Base-by-base conservation (phyloP, 2,888 invertebrate species). In the Encarsia formosa region DNA sequence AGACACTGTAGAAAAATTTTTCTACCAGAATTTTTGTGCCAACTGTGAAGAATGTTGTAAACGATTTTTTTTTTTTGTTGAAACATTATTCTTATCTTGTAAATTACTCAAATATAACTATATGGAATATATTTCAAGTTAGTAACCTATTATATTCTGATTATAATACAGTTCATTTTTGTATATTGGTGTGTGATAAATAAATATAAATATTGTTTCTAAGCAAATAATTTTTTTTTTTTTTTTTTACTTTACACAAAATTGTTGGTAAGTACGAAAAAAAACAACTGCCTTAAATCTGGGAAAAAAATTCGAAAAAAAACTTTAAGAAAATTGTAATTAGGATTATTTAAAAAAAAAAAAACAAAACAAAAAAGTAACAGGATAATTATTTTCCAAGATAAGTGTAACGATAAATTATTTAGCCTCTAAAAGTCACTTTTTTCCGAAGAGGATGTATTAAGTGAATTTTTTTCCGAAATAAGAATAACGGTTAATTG, bases 101-200 rank as follows among this genome's bases (percentile, higher is more conserved):
- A 73, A 72, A 65, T 72, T 73, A 73, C 70, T 72, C 72, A 67
- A 66, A 73, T 68, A 66, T 71, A 72, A 67, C 70, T 71, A 71
- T 71, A 71, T 70, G 67, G 70, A 71, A 71, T 70, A 73, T 71
- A 71, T 70, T 71, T 73, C 67, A 73, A 72, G 69, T 72, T 72
- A 68, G 70, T 70, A 72, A 70, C 65, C 69, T 68, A 71, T 72
- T 73, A 71, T 73, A 73, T 73, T 72, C 72, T 72, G 70, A 71
- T 71, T 73, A 70, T 72, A 70, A 70, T 72, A 72, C 69, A 67
- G 68, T 73, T 73, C 70, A 70, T 73, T 73, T 73, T 73, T 73
- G 73, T 73, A 73, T 73, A 73, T 73, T 73, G 73, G 73, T 73
- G 73, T 73, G 73, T 72, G 73, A 73, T 73, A 68, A 73, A 73